Percentiles rank a stretch among this genome's conserved stretches.
These are phyloP conservation scores for Ochlodes sylvanus DNA, from an alignment of 2,888 invertebrate species.

Conservation along the genomic window DNA sequence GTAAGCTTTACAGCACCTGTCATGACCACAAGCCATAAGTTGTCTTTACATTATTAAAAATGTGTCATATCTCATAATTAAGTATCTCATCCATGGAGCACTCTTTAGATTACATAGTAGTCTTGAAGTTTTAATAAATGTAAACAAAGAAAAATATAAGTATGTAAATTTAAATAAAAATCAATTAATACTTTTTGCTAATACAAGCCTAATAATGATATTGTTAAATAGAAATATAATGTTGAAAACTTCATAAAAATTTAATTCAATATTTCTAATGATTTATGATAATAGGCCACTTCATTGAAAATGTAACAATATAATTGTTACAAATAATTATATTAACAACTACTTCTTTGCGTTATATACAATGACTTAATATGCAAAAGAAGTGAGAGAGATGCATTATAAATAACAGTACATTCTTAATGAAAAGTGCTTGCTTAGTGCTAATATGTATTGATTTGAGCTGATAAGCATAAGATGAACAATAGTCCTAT, in stretches of 20 bases:
- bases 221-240: conserved; percentile 75
- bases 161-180: conserved; percentile 51
- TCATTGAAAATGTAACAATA: conserved; percentile 65
- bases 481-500: conserved; percentile 55
- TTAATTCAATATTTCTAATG: conserved; percentile 63
- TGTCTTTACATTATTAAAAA: conserved; percentile 38
- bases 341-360: conserved; percentile 71
- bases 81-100: conserved; percentile 45
- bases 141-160: conserved; percentile 46
- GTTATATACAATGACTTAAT: conserved; percentile 78
- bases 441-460: conserved; percentile 76
- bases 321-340: conserved; percentile 67
- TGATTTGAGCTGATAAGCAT: conserved; percentile 79
- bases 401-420: conserved; percentile 72
- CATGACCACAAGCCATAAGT: conserved; percentile 40
- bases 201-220: conserved; percentile 73
- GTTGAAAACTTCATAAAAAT: conserved; percentile 70
- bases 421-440: conserved; percentile 72
- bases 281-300: conserved; percentile 74
- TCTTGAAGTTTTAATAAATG: conserved; percentile 13
- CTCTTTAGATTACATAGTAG: conserved; percentile 38
- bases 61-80: conserved; percentile 49
- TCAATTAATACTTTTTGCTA: conserved; percentile 78
- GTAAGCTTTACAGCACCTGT: conserved; percentile 48
- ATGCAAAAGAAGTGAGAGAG: conserved; percentile 71